Evolutionary conservation across 2,797 vertebrate species (phyloP), one percentile per base, ranked within the genome.

Genomic region (Halcyon badia): DNA sequence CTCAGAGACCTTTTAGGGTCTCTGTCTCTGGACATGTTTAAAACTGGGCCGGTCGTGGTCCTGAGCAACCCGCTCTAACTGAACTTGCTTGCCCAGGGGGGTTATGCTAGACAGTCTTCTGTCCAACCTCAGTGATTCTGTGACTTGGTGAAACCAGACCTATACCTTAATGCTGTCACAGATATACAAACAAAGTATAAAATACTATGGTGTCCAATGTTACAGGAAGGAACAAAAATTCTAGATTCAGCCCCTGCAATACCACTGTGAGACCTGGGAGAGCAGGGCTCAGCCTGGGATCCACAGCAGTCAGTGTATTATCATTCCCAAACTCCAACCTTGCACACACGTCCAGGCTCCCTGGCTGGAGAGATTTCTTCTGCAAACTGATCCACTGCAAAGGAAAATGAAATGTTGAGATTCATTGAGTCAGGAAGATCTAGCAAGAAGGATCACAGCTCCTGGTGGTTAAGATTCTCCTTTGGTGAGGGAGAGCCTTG

Each of bases 321-420:
- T 48, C 28, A 31, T 73, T 68, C 80, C 24, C 37, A 41, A 13
- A 24, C n/a, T 73, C 37, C 13, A 37, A 80, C 9, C 21, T 51
- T 69, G 25, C 10, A 35, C 0, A 0, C 0, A 0, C 39, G 35
- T 44, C 24, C 25, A 79, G 48, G 28, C 26, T 68, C 26, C 42
- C 42, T 68, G n/a, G 3, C 5, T 57, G 18, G 25, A 69, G 42
- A 56, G 14, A 25, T 57, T 64, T 89, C 10, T 18, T 58, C 62
- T 84, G 49, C 31, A 85, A 89, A 52, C 22, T 42, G 25, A 48
- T 35, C 3, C 33, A 24, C 49, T 57, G 21, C 25, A 76, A 81
- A 81, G 22, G 20, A 48, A 81, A 89, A 64, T 25, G 7, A 70
- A 76, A 48, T 25, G 22, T 21, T 62, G 61, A 73, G 33, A 69